phyloP scores from a whole-genome alignment of 2,888 invertebrate genomes.

The Xestoiulus laeticollis region DNA sequence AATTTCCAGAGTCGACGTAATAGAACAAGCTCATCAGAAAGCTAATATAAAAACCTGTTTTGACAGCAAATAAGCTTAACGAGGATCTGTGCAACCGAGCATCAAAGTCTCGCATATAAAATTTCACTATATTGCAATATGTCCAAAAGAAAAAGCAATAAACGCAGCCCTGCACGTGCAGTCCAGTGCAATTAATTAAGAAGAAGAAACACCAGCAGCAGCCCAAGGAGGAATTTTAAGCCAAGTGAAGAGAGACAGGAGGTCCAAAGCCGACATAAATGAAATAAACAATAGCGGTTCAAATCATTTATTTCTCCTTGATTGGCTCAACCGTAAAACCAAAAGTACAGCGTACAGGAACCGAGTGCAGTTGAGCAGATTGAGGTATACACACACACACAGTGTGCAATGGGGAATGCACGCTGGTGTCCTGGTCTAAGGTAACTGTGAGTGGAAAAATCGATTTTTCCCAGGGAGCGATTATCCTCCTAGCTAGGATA shows the following conservation, averaged over 20 bases:
- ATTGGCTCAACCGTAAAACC: not conserved
- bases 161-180: not conserved
- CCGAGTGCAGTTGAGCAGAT: conserved; percentile 32
- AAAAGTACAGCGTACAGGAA: not conserved
- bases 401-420: not conserved
- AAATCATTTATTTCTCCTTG: conserved; percentile 15
- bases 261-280: not conserved
- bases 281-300: conserved; percentile 17
- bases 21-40: no score
- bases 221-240: not conserved
- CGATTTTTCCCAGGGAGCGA: conserved; percentile 43
- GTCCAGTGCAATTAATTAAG: not conserved
- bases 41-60: no score
- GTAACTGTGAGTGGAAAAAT: not conserved
- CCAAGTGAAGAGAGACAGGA: not conserved
- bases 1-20: no score
- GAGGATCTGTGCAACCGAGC: not conserved
- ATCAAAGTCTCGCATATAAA: not conserved
- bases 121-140: not conserved
- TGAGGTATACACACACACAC: not conserved
- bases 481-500: not conserved
- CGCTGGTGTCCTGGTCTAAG: conserved; percentile 30
- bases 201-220: no score
- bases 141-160: not conserved
- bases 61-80: not conserved